Base-by-base conservation (phyloP, 2,888 invertebrate genomes). In the Macrosoma leucophasiata region DNA sequence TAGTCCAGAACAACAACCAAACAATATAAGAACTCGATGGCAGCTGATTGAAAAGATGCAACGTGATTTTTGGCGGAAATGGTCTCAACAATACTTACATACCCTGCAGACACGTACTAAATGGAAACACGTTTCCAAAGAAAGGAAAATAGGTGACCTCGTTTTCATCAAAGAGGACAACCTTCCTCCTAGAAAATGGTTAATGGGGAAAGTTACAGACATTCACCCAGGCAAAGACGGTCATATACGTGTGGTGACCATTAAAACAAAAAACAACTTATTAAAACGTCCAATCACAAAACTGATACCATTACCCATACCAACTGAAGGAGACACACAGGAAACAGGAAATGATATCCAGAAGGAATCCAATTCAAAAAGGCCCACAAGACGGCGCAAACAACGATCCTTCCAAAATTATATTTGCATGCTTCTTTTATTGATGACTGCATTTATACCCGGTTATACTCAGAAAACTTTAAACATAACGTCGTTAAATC, bases 1-100 rank as follows among this genome's bases (percentile, higher is more conserved):
- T 17, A 25, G 29, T 3, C 15, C 19, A 13, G 13, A 10, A 2
- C 13, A 30, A n/a, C 21, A 33, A n/a, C n/a, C n/a, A n/a, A n/a
- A 21, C n/a, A 5, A 21, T 4, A 14, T 29, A 6, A 10, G 13
- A 10, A 29, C 20, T 8, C 19, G 38, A 3, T 42, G 29, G 26
- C 36, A 36, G 13, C 12, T 34, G 1, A 10, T 42, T n/a, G 32
- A 33, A 12, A 28, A 33, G 13, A 29, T 42, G 3, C 29, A 33
- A 10, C 42, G 36, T 15, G 28, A 30, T 13, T 42, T 39, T 19
- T 42, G 42, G 38, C 21, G 18, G 8, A 29, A 27, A 2, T 42
- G 33, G 33, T 29, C 29, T 10, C 11, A 9, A 7, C 21, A 34
- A 8, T 36, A 38, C 20, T 19, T 42, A 3, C 23, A 23, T 3